A percentile compares a stretch with the other conserved stretches of the same genome.
These are phyloP conservation scores for Denticeps clupeoides DNA, from an alignment of 2,797 vertebrate species.

Conservation along the genomic window DNA sequence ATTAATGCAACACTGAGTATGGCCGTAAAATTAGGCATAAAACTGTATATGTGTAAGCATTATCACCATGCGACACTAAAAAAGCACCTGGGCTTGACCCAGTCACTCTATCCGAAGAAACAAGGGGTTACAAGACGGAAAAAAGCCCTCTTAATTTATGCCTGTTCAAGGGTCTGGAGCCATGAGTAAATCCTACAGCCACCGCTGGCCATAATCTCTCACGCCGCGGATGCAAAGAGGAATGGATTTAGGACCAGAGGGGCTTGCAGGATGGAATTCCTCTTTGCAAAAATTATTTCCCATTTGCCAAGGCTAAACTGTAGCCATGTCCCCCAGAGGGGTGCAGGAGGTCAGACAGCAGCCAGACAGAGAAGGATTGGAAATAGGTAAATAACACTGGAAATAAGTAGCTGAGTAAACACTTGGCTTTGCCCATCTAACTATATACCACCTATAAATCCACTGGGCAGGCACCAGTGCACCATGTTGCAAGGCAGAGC, in stretches of 20 bases:
- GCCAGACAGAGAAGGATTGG: conserved; percentile 34
- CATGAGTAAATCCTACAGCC: conserved; percentile 21
- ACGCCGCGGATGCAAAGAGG: conserved; percentile 19
- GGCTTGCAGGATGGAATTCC: conserved; percentile 35
- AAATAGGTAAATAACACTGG: conserved; percentile 19
- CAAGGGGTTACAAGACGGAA: too few relatives aligned
- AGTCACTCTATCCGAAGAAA: too few relatives aligned
- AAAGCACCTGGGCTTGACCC: too few relatives aligned
- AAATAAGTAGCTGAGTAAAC: conserved; percentile 7
- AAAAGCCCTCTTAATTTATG: conserved; percentile 8
- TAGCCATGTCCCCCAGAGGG: conserved; percentile 27
- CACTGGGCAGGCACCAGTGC: too few relatives aligned
- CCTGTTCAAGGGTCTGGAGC: not conserved
- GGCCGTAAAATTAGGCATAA: too few relatives aligned
- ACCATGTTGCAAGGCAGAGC: too few relatives aligned
- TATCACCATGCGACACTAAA: too few relatives aligned
- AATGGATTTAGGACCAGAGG: conserved; percentile 22
- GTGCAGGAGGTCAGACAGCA: not conserved
- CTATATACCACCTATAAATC: too few relatives aligned
- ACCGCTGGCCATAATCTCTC: conserved; percentile 15
- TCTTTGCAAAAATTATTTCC: conserved; percentile 34
- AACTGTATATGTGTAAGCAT: too few relatives aligned
- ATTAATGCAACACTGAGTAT: too few relatives aligned
- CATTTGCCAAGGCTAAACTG: conserved; percentile 36
- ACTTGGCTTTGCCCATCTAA: too few relatives aligned